Conservation (phyloP, 2,797 vertebrate genomes). For the Falco peregrinus region DNA sequence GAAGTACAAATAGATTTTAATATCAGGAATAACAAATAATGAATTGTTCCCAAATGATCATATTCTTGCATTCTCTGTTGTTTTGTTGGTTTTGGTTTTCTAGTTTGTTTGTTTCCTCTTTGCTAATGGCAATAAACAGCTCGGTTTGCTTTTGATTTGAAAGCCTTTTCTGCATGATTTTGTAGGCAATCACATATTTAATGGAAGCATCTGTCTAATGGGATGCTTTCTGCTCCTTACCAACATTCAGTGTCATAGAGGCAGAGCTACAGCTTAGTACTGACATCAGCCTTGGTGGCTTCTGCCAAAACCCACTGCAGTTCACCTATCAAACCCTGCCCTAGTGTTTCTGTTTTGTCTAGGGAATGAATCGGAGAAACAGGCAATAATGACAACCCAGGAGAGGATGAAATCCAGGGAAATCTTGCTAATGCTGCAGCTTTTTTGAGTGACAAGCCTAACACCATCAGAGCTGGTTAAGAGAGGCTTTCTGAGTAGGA, state of each 20-base stretch:
- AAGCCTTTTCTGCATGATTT: background rate
- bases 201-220: background rate
- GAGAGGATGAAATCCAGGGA: background rate
- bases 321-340: background rate
- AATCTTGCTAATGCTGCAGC: background rate
- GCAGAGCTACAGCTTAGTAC: background rate
- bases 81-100: background rate
- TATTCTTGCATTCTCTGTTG: background rate
- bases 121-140: constrained; percentile 16
- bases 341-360: background rate
- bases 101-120: background rate
- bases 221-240: background rate
- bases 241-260: background rate
- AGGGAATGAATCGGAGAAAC: background rate
- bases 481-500: background rate
- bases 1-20: background rate
- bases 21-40: constrained; percentile 22
- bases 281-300: background rate
- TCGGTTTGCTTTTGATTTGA: constrained; percentile 3
- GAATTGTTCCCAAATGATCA: background rate
- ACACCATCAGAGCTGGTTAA: background rate
- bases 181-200: background rate
- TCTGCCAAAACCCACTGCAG: background rate
- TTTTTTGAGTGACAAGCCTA: background rate
- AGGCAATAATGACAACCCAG: background rate